phyloP scores from a whole-genome alignment of 2,888 invertebrate species.

The Boloria euphrosyne region DNA sequence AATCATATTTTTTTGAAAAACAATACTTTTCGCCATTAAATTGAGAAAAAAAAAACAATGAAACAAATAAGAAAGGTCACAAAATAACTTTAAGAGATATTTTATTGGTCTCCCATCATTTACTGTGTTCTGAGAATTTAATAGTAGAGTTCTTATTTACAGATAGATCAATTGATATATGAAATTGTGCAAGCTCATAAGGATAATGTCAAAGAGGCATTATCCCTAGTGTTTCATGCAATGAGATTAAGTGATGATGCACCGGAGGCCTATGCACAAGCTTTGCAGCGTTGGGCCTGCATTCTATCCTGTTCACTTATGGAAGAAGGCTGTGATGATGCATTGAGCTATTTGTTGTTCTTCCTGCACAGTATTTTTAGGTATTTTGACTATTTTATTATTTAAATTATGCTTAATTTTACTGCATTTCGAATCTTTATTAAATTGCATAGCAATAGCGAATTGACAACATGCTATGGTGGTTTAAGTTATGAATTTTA shows the following conservation, averaged over 20 bases:
- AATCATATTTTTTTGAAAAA: background rate
- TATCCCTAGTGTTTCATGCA: constrained; percentile 60
- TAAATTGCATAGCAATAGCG: no score
- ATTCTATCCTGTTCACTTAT: constrained; percentile 56
- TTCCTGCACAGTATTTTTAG: constrained; percentile 67
- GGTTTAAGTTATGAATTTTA: background rate
- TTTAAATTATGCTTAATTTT: background rate
- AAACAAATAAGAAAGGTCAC: no score
- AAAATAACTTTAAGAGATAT: no score
- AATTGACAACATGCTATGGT: background rate
- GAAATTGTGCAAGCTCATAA: constrained; percentile 57
- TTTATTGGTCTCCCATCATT: no score
- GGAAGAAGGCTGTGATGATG: constrained; percentile 50
- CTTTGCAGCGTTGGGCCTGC: constrained; percentile 68
- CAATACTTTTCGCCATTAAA: no score
- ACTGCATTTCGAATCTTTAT: background rate
- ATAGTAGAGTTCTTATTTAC: constrained; percentile 25
- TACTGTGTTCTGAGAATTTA: no score
- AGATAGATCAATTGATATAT: constrained; percentile 70
- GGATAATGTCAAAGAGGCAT: constrained; percentile 59
- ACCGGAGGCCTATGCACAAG: constrained; percentile 51
- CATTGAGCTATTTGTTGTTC: constrained; percentile 59
- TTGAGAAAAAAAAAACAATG: no score
- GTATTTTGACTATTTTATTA: constrained; percentile 41
- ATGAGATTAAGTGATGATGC: constrained; percentile 60